Percentiles rank a stretch among this genome's conserved stretches.
Conservation (phyloP, 2,888 invertebrate genomes). For the Mantis religiosa region DNA sequence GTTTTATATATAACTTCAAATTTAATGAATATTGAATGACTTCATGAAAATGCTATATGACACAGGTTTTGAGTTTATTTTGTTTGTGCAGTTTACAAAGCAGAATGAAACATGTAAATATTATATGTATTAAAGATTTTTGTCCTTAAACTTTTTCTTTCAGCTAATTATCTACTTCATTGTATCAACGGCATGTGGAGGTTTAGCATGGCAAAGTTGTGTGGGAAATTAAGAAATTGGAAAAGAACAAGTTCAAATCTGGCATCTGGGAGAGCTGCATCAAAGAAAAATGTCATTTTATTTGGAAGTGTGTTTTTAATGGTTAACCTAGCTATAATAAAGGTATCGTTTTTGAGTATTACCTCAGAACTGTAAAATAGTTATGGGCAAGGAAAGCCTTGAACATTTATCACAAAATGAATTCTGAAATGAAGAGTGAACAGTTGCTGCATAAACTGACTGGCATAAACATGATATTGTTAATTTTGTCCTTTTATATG, state of each 20-base stretch:
- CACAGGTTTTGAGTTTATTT: no score
- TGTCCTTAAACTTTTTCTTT: slow-evolving; percentile 19
- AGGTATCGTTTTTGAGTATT: not conserved
- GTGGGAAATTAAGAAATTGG: slow-evolving; percentile 17
- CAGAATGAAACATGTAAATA: no score
- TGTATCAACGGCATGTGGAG: slow-evolving; percentile 83
- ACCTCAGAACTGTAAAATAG: not conserved
- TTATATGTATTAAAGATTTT: no score
- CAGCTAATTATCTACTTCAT: slow-evolving; percentile 75
- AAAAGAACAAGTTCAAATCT: not conserved
- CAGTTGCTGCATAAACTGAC: no score
- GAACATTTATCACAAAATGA: not conserved
- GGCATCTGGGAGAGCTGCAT: not conserved
- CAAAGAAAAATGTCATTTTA: not conserved
- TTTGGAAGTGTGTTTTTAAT: not conserved
- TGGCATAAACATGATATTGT: not conserved
- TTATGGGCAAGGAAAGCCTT: not conserved
- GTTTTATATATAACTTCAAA: no score
- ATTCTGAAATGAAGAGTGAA: not conserved
- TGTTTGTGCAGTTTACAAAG: no score
- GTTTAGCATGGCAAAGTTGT: slow-evolving; percentile 63
- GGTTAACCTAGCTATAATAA: not conserved
- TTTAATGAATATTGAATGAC: no score
- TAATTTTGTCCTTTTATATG: not conserved
- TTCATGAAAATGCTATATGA: no score